A percentile compares a stretch with the other conserved stretches of the same genome.
These are phyloP conservation scores for Salpingus planirostris DNA, from an alignment of 2,888 invertebrate genomes.

Conservation along the genomic window DNA sequence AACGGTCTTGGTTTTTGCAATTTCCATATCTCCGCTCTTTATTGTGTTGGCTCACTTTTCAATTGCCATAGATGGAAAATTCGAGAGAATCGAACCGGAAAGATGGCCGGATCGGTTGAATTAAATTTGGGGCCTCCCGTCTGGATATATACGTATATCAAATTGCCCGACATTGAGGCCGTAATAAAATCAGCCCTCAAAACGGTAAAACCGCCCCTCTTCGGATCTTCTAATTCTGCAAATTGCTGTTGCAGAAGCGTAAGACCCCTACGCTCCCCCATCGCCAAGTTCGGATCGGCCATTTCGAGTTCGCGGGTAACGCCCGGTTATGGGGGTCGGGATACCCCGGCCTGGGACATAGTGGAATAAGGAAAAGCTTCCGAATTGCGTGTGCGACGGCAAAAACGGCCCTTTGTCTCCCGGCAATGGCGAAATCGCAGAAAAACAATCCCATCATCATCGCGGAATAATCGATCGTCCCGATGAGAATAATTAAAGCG, in stretches of 20 bases:
- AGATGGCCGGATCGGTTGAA: no score
- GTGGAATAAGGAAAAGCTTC: no score
- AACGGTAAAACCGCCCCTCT: conserved; percentile 13
- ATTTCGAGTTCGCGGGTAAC: conserved; percentile 3
- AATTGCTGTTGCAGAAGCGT: conserved; percentile 15
- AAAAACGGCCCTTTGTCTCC: background rate
- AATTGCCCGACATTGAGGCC: conserved; percentile 5
- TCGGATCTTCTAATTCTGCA: conserved; percentile 17
- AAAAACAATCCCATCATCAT: no score
- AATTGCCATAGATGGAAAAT: background rate
- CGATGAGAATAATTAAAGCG: no score
- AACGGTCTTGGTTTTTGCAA: background rate
- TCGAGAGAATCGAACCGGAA: background rate
- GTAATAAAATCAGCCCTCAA: conserved; percentile 12
- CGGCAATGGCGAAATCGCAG: background rate
- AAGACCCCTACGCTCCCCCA: conserved; percentile 11
- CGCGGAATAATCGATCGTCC: no score
- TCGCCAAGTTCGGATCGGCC: no score
- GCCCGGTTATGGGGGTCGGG: conserved; percentile 6
- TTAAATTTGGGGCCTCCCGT: conserved; percentile 6
- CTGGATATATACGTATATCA: no score
- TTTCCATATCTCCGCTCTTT: background rate
- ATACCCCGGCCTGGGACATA: no score
- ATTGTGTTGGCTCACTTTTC: background rate
- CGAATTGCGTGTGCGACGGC: no score